phyloP scores from a whole-genome alignment of 1,140 invertebrate species.

The Nomia melanderi region DNA sequence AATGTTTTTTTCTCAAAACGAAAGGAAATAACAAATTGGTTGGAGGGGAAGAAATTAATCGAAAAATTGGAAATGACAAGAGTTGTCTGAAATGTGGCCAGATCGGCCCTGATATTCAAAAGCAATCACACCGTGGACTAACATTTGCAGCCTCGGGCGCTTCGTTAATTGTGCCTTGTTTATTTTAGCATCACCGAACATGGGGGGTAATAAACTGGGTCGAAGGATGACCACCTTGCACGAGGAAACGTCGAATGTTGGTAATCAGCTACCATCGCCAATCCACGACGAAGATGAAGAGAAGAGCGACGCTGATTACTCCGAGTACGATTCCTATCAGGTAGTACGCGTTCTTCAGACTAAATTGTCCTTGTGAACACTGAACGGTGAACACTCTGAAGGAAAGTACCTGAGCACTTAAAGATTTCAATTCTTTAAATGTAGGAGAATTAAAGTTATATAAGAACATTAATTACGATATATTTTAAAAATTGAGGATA shows the following conservation, averaged over 20 bases:
- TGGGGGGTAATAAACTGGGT: constrained; percentile 89
- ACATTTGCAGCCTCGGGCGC: too few relatives aligned
- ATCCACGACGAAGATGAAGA: constrained; percentile 81
- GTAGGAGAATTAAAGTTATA: too few relatives aligned
- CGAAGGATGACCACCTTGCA: constrained; percentile 95
- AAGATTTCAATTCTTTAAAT: too few relatives aligned
- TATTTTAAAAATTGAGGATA: too few relatives aligned
- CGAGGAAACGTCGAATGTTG: constrained; percentile 85
- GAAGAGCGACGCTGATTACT: constrained; percentile 84
- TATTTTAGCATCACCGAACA: constrained; percentile 88
- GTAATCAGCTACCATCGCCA: constrained; percentile 73
- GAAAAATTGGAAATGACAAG: neutral
- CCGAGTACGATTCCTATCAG: constrained; percentile 83
- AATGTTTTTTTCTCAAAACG: too few relatives aligned
- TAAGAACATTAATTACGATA: too few relatives aligned
- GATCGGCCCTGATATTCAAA: constrained; percentile 60
- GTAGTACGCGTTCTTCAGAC: constrained; percentile 55
- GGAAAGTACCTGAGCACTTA: too few relatives aligned
- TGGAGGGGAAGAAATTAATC: neutral
- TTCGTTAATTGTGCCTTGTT: constrained; percentile 2
- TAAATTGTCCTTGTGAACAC: neutral
- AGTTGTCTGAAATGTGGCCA: constrained; percentile 38
- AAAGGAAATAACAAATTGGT: too few relatives aligned
- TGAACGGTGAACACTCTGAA: neutral
- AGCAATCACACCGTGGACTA: neutral